Conservation (phyloP, 2,797 vertebrate genomes). For the Perodicticus potto region DNA sequence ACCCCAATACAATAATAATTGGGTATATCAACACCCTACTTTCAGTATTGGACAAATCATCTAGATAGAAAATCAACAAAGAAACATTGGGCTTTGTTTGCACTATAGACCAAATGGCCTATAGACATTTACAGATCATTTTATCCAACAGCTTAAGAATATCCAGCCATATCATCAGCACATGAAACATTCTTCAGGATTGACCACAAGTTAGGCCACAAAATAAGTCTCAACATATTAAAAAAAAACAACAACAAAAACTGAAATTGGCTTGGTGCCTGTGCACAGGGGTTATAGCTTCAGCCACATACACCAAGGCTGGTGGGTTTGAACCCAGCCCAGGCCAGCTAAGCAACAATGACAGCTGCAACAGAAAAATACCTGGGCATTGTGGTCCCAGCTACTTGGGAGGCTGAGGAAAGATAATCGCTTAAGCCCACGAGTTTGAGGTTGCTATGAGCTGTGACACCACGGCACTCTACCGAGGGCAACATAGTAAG, state of each 20-base stretch:
- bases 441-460: too few relatives aligned
- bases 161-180: neutral
- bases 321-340: too few relatives aligned
- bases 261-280: neutral
- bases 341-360: too few relatives aligned
- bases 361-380: too few relatives aligned
- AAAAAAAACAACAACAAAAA: neutral
- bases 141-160: neutral
- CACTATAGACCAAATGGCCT: neutral
- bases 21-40: neutral
- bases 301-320: too few relatives aligned
- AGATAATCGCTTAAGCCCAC: too few relatives aligned
- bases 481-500: too few relatives aligned
- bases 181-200: neutral
- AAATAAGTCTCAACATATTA: neutral
- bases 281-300: too few relatives aligned
- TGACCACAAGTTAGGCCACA: neutral
- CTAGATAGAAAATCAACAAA: neutral
- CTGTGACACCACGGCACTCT: too few relatives aligned
- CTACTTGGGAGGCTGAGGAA: too few relatives aligned
- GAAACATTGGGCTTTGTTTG: neutral
- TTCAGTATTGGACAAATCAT: neutral
- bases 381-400: too few relatives aligned
- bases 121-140: neutral
- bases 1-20: neutral